Conservation (phyloP, 2,888 invertebrate species). For the Eretmocerus hayati region DNA sequence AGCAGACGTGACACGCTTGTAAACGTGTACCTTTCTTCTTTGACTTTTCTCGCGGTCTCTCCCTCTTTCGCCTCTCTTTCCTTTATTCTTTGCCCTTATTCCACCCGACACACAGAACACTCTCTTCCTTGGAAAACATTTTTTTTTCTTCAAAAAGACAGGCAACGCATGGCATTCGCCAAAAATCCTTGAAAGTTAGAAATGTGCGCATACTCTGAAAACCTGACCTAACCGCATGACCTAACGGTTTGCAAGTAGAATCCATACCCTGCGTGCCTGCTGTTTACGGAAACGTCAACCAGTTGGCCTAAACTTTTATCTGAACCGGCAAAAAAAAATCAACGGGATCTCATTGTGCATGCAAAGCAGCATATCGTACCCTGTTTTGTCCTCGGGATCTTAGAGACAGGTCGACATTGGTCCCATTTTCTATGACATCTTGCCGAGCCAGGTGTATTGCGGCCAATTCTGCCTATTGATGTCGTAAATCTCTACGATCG, state of each 20-base stretch:
- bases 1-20: slow-evolving; percentile 27
- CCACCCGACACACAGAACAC: too few species aligned
- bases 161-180: too few species aligned
- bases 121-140: slow-evolving; percentile 2
- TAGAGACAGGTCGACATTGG: too few species aligned
- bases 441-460: too few species aligned
- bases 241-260: slow-evolving; percentile 34
- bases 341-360: slow-evolving; percentile 11
- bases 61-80: neutral
- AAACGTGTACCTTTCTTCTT: slow-evolving; percentile 1
- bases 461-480: too few species aligned
- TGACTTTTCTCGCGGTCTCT: too few species aligned
- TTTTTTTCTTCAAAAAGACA: slow-evolving; percentile 7
- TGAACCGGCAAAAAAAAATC: slow-evolving; percentile 6
- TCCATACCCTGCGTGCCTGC: slow-evolving; percentile 17
- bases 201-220: neutral
- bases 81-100: neutral
- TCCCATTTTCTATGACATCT: too few species aligned
- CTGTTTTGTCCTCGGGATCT: too few species aligned
- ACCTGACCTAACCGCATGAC: slow-evolving; percentile 9
- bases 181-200: slow-evolving; percentile 23
- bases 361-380: neutral
- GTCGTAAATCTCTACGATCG: too few species aligned
- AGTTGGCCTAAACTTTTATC: slow-evolving; percentile 17
- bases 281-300: slow-evolving; percentile 33